These are phyloP conservation scores for Orthonevra nobilis DNA, from an alignment of 2,888 invertebrate genomes.

Conservation along the genomic window DNA sequence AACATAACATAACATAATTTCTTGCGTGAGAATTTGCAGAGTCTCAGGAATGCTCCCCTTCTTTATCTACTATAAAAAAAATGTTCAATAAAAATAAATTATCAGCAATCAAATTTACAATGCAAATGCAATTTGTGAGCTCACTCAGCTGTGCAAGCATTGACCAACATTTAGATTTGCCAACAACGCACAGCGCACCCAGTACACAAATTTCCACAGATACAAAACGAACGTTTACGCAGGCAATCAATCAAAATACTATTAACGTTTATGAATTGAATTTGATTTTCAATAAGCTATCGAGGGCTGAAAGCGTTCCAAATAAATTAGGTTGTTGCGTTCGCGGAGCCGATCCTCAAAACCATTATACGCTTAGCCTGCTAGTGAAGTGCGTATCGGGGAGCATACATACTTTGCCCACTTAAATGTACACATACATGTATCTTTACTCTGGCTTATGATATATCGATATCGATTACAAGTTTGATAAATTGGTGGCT, in stretches of 20 bases:
- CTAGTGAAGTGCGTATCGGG: neutral
- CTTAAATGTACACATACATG: slow-evolving; percentile 10
- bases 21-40: too few species aligned
- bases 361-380: neutral
- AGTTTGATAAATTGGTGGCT: slow-evolving; percentile 58
- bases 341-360: slow-evolving; percentile 25
- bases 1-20: too few species aligned
- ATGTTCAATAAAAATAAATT: too few species aligned
- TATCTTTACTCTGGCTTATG: slow-evolving; percentile 56
- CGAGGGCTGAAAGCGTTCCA: slow-evolving; percentile 14
- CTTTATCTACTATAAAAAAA: too few species aligned
- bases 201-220: neutral
- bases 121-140: slow-evolving; percentile 34
- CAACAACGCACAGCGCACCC: slow-evolving; percentile 1
- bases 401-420: slow-evolving; percentile 26
- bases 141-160: neutral
- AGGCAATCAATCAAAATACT: slow-evolving; percentile 59
- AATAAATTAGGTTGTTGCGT: slow-evolving; percentile 5
- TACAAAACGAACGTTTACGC: neutral
- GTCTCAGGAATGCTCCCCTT: too few species aligned
- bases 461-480: slow-evolving; percentile 65
- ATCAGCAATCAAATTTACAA: slow-evolving; percentile 1
- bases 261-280: slow-evolving; percentile 51
- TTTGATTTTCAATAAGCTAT: slow-evolving; percentile 58
- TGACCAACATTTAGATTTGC: slow-evolving; percentile 1